These are phyloP conservation scores for Deilephila porcellus DNA, from an alignment of 2,888 invertebrate genomes.

Conservation along the genomic window DNA sequence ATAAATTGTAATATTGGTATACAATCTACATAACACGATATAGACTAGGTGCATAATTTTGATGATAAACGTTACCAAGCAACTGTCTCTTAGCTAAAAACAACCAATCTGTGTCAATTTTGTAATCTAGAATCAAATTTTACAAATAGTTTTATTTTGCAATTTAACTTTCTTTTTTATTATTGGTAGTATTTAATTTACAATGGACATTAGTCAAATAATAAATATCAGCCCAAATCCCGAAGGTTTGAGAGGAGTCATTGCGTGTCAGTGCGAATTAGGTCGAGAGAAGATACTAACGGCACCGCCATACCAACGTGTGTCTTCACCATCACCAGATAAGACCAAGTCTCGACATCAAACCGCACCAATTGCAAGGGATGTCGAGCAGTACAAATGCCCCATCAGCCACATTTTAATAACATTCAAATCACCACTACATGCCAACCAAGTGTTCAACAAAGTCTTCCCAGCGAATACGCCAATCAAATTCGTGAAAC, in stretches of 20 bases:
- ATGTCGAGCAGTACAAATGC: slow-evolving; percentile 67
- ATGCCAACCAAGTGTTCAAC: slow-evolving; percentile 69
- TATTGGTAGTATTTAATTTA: not conserved
- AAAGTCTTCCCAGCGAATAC: slow-evolving; percentile 79
- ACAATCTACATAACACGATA: too few species aligned
- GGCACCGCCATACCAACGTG: slow-evolving; percentile 70
- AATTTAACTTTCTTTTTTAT: not conserved
- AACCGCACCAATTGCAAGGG: slow-evolving; percentile 71
- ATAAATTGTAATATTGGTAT: too few species aligned
- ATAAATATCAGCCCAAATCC: slow-evolving; percentile 62
- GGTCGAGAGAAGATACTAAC: slow-evolving; percentile 77
- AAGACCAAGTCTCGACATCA: slow-evolving; percentile 61
- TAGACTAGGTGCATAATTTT: too few species aligned
- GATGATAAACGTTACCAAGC: slow-evolving; percentile 44
- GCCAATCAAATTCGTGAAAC: slow-evolving; percentile 72
- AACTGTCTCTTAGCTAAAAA: slow-evolving; percentile 59
- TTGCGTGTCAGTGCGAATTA: slow-evolving; percentile 74
- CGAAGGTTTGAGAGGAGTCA: slow-evolving; percentile 58
- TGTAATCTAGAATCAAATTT: not conserved
- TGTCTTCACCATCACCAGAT: slow-evolving; percentile 51
- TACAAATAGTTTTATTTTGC: slow-evolving; percentile 11
- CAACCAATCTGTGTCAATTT: slow-evolving; percentile 34
- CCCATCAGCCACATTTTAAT: slow-evolving; percentile 74
- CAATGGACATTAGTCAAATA: slow-evolving; percentile 52
- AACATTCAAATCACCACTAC: slow-evolving; percentile 72